Evolutionary conservation across 2,113 vertebrate species (phyloP).

Genomic region (Choloepus hoffmanni): DNA sequence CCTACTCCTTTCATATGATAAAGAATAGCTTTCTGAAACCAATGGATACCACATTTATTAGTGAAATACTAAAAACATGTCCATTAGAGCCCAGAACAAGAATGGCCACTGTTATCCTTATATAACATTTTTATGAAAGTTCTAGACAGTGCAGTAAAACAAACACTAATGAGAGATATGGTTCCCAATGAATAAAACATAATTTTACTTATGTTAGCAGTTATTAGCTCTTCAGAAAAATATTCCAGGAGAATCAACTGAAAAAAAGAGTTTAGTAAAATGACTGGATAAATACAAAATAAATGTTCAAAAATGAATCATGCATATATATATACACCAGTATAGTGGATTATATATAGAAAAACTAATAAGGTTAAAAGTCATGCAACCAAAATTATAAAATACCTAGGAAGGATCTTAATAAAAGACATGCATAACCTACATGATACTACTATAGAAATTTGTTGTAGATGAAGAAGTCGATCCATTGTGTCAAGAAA

Average conservation of each 20-base stretch:
- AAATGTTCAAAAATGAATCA: slow-evolving; percentile 20
- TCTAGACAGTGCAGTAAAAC: not conserved
- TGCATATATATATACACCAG: not conserved
- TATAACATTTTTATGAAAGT: not conserved
- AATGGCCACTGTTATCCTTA: not conserved
- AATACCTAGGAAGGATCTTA: not conserved
- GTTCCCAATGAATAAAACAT: not conserved
- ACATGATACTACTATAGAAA: not conserved
- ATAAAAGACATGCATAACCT: not conserved
- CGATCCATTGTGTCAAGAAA: not conserved
- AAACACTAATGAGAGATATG: not conserved
- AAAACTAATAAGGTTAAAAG: not conserved
- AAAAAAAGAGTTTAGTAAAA: not conserved
- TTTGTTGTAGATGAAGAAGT: not conserved
- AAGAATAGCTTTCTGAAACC: not conserved
- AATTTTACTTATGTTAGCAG: not conserved
- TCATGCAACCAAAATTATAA: slow-evolving; percentile 2
- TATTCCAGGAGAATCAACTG: not conserved
- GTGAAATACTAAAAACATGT: not conserved
- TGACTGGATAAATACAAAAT: not conserved
- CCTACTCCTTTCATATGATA: not conserved
- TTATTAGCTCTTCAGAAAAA: not conserved
- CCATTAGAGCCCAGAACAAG: not conserved
- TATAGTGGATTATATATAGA: not conserved
- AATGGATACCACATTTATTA: not conserved